A percentile compares a stretch with the other conserved stretches of the same genome.
These are phyloP conservation scores for Pycnonotus jocosus DNA, from an alignment of 2,113 vertebrate species.

Conservation along the genomic window DNA sequence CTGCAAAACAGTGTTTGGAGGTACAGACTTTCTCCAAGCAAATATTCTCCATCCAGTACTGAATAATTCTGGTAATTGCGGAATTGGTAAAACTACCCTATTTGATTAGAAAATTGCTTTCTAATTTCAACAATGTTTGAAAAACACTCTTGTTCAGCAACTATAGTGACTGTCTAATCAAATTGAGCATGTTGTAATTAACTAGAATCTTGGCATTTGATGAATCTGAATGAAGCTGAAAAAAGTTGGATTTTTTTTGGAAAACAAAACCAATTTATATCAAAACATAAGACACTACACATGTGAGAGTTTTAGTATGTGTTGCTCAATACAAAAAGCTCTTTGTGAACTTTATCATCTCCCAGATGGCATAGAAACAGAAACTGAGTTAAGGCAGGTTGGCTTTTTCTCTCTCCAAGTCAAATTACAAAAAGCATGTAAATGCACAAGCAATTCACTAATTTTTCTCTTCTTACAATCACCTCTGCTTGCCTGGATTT, in stretches of 20 bases:
- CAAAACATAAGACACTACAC: not conserved
- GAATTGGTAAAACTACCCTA: not conserved
- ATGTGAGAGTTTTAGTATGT: not conserved
- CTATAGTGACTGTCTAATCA: slow-evolving; percentile 1
- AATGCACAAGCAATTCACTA: not conserved
- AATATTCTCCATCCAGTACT: not conserved
- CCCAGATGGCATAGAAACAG: not conserved
- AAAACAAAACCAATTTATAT: not conserved
- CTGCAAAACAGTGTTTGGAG: not conserved
- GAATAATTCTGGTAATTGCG: not conserved
- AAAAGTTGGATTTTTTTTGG: not conserved
- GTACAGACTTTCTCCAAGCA: not conserved
- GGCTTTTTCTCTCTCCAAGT: not conserved
- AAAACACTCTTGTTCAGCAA: not conserved
- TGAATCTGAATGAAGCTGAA: not conserved
- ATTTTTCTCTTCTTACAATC: not conserved
- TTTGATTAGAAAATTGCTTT: not conserved
- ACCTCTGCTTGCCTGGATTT: not conserved
- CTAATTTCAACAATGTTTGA: not conserved
- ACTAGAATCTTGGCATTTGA: not conserved
- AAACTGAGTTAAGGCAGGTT: not conserved
- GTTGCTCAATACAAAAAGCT: not conserved
- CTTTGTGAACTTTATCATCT: not conserved
- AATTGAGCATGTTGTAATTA: not conserved
- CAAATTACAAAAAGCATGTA: not conserved